Percentiles rank a stretch among this genome's conserved stretches.
These are phyloP conservation scores for Cervus canadensis DNA, from an alignment of 2,113 vertebrate species.

Conservation along the genomic window DNA sequence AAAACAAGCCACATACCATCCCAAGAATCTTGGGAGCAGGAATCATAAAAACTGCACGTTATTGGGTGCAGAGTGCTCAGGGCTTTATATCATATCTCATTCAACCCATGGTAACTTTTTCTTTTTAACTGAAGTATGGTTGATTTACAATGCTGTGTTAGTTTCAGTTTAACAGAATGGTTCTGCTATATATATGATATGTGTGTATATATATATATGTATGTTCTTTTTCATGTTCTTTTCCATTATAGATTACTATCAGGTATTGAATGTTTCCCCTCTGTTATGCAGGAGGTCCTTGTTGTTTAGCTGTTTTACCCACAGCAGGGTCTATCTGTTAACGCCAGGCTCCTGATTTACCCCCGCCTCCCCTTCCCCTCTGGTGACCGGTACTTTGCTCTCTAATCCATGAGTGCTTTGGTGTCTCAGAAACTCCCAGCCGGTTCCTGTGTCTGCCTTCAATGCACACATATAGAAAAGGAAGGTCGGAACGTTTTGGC, in stretches of 20 bases:
- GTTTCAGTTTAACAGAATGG: neutral
- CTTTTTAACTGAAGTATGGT: neutral
- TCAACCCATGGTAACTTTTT: neutral
- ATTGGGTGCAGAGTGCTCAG: neutral
- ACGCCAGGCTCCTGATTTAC: neutral
- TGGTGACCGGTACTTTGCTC: too few relatives aligned
- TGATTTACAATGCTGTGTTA: neutral
- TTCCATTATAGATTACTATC: neutral
- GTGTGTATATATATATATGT: too few relatives aligned
- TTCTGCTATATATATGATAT: neutral
- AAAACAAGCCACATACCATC: neutral
- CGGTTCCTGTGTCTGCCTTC: neutral
- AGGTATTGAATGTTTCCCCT: neutral
- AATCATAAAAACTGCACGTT: neutral
- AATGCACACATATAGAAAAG: neutral
- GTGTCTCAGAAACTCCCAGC: neutral
- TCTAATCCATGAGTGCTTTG: neutral
- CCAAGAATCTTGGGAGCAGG: neutral
- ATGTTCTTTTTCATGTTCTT: neutral
- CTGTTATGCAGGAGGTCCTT: too few relatives aligned
- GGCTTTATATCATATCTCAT: neutral
- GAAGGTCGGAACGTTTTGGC: neutral
- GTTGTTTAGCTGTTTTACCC: accelerated
- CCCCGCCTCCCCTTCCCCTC: neutral
- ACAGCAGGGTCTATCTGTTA: accelerated